Evolutionary conservation across 1,140 invertebrate species (phyloP).

Genomic region (Zaprionus vittiger): DNA sequence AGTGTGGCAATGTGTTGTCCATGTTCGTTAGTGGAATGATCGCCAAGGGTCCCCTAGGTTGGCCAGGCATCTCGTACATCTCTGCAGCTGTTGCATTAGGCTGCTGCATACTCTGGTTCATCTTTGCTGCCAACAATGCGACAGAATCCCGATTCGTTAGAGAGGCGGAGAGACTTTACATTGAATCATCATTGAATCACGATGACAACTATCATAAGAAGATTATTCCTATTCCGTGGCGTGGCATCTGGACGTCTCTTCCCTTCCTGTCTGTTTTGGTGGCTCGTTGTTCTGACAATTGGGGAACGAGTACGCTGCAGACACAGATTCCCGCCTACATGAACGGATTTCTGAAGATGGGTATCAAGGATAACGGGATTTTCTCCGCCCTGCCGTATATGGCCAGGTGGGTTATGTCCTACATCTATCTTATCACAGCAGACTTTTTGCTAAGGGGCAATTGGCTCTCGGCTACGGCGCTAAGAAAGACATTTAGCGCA

Average conservation of each 20-base stretch:
- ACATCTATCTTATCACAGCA: conserved; percentile 58
- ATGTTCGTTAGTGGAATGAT: conserved; percentile 88
- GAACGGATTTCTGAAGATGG: conserved; percentile 90
- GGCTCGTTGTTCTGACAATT: conserved; percentile 94
- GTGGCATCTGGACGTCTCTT: conserved; percentile 89
- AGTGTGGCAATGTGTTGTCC: conserved; percentile 91
- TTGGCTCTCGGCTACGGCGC: no score
- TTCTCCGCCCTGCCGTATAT: conserved; percentile 92
- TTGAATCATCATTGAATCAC: conserved; percentile 85
- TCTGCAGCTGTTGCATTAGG: conserved; percentile 88
- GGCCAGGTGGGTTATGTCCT: conserved; percentile 88
- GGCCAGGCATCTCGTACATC: conserved; percentile 92
- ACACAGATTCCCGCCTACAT: conserved; percentile 95
- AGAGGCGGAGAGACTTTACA: conserved; percentile 87
- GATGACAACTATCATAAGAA: conserved; percentile 59
- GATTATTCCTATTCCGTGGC: conserved; percentile 88
- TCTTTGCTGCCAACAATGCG: conserved; percentile 89
- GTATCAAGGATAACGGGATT: conserved; percentile 90
- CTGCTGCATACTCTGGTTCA: conserved; percentile 87
- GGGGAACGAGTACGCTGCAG: conserved; percentile 96
- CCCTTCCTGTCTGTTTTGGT: conserved; percentile 93
- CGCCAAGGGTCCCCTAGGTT: conserved; percentile 87
- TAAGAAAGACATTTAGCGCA: no score
- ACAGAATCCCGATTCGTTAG: conserved; percentile 86
- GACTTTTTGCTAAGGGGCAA: no score